Evolutionary conservation across 2,888 invertebrate species (phyloP).

Genomic region (Steinernema scapterisci): DNA sequence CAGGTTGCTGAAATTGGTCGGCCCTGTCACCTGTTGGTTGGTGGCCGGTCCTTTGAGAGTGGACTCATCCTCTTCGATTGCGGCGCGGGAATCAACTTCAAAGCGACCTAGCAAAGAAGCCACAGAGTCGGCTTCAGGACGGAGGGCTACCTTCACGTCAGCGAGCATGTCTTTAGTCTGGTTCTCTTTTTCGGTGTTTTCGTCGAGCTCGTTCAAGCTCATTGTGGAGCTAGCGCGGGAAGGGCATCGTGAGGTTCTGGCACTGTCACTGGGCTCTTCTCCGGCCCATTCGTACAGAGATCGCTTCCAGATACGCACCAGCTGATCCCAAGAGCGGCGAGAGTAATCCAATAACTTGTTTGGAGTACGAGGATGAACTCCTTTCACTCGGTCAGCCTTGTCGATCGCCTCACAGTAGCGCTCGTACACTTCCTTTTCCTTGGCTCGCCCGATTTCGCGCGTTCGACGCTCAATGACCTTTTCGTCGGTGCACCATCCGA

Average conservation of each 20-base stretch:
- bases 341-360: conserved; percentile 86
- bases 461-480: conserved; percentile 45
- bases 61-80: conserved; percentile 51
- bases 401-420: conserved; percentile 53
- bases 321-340: conserved; percentile 87
- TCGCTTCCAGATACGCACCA: conserved; percentile 69
- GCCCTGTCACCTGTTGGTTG: conserved; percentile 43
- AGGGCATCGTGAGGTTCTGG: conserved; percentile 49
- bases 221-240: conserved; percentile 36
- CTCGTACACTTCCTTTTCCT: conserved; percentile 60
- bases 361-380: conserved; percentile 82
- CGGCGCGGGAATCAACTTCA: conserved; percentile 56
- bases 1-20: conserved; percentile 50
- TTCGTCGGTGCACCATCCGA: conserved; percentile 57
- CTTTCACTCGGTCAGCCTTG: conserved; percentile 49
- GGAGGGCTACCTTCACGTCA: conserved; percentile 25
- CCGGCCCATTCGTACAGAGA: conserved; percentile 62
- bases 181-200: conserved; percentile 21
- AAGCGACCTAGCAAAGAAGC: conserved; percentile 63
- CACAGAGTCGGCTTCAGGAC: conserved; percentile 56
- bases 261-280: conserved; percentile 61
- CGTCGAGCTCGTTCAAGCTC: conserved; percentile 38
- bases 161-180: not conserved
- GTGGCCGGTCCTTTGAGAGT: conserved; percentile 55
- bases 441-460: conserved; percentile 61